Base-by-base conservation (phyloP, 1,140 invertebrate genomes). In the Zaprionus camerounensis region DNA sequence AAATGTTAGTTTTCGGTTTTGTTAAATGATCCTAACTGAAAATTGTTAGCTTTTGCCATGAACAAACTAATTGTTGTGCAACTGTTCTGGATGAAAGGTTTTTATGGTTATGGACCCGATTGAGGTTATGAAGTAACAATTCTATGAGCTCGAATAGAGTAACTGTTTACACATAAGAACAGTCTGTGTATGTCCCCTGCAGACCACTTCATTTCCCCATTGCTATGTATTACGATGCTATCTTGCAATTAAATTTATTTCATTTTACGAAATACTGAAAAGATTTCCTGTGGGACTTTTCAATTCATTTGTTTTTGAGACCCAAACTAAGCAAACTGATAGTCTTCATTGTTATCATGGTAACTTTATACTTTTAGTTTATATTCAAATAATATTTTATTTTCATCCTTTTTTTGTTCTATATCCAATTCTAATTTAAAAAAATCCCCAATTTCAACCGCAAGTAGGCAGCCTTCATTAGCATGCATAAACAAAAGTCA, bases 401-500 rank as follows among this genome's bases (percentile, higher is more conserved):
- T 15, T 22, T n/a, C 1, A 9, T 15, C 51, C n/a, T 7, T 57
- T 57, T 36, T 17, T 20, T 20, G 26, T 58, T 36, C 11, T 13
- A 28, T 44, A 46, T 59, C 51, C 70, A 76, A 80, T 76, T 69
- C n/a, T 11, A 49, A 38, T 64, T 68, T 68, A 11, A 34, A 46
- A 59, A 64, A 57, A 64, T 64, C 59, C 17, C 13, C 34, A 38
- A 68, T 46, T 55, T 53, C 22, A 49, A 55, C 57, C 79, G 41
- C 74, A 85, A 81, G 74, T 81, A 77, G 71, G 51, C 66, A 56
- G 24, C 38, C 74, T 72, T 65, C 38, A 80, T 80, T 80, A 77
- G 58, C 69, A 68, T 68, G 71, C 56, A 59, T 49, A 53, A 68
- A 63, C 56, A 73, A 85, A 71, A 62, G 56, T 68, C 63, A 49